phyloP scores from a whole-genome alignment of 2,888 invertebrate genomes.

The Athripsodes cinereus region DNA sequence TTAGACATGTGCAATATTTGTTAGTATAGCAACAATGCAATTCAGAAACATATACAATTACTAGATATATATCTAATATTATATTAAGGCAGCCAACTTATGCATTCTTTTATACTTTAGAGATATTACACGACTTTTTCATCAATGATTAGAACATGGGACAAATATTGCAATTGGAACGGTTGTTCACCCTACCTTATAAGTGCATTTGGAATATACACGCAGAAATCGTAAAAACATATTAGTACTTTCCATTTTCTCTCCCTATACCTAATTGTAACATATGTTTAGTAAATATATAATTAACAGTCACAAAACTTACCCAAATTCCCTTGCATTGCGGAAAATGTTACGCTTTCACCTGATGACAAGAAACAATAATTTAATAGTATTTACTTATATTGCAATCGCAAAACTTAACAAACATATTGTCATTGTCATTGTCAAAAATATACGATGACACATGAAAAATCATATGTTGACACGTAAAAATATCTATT shows the following conservation, averaged over 20 bases:
- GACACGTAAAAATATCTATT: too few species aligned
- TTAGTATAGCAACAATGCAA: too few species aligned
- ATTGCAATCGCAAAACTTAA: too few species aligned
- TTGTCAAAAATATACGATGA: neutral
- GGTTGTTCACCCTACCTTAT: neutral
- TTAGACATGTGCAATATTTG: too few species aligned
- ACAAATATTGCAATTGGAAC: too few species aligned
- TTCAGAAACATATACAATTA: too few species aligned
- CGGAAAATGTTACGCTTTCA: conserved; percentile 59
- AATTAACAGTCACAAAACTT: conserved; percentile 1
- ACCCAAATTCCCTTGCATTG: conserved; percentile 49
- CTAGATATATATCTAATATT: too few species aligned
- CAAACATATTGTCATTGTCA: neutral
- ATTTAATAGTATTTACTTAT: neutral
- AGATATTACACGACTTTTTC: too few species aligned
- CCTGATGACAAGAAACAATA: conserved; percentile 37
- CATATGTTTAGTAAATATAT: neutral
- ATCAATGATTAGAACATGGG: too few species aligned
- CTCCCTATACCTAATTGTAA: neutral
- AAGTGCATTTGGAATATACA: neutral
- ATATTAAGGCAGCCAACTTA: too few species aligned
- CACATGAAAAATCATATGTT: neutral
- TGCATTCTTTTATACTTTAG: too few species aligned
- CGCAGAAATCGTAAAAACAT: neutral
- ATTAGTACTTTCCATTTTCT: neutral